Evolutionary conservation across 2,797 vertebrate species (phyloP).

Genomic region (Mormyrops attenuatus): DNA sequence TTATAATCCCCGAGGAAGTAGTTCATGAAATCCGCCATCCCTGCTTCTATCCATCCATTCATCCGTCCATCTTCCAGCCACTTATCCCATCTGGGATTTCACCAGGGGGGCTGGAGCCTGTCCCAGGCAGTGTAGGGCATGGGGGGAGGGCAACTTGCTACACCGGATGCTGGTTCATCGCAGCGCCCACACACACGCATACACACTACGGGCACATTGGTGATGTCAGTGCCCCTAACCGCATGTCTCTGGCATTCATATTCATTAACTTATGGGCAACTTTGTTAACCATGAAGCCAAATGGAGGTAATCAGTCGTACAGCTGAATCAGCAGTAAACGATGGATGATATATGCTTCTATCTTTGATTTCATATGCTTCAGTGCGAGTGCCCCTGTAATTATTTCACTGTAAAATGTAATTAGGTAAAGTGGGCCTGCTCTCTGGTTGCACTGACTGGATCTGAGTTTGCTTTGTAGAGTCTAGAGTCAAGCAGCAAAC

Average conservation of each 20-base stretch:
- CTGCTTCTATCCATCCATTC: neutral
- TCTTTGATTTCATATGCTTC: neutral
- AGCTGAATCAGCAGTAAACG: neutral
- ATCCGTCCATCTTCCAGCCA: neutral
- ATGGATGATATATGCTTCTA: neutral
- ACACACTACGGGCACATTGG: neutral
- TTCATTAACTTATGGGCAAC: neutral
- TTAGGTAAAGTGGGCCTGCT: neutral
- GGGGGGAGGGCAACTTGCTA: neutral
- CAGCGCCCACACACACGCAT: neutral
- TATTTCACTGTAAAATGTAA: slow-evolving; percentile 1
- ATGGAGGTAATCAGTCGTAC: neutral
- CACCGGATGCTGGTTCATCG: neutral
- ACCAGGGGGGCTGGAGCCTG: neutral
- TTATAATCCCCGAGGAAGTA: neutral
- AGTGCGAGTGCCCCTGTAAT: neutral
- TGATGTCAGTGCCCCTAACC: neutral
- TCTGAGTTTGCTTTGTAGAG: neutral
- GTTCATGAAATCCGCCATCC: neutral
- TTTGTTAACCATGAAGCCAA: neutral
- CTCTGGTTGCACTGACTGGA: neutral
- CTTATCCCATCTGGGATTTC: neutral
- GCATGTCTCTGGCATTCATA: neutral
- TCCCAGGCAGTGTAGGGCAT: neutral
- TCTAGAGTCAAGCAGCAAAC: neutral